A percentile compares a stretch with the other conserved stretches of the same genome.
phyloP scores from a whole-genome alignment of 2,797 vertebrate species.

The Gymnothorax javanicus region DNA sequence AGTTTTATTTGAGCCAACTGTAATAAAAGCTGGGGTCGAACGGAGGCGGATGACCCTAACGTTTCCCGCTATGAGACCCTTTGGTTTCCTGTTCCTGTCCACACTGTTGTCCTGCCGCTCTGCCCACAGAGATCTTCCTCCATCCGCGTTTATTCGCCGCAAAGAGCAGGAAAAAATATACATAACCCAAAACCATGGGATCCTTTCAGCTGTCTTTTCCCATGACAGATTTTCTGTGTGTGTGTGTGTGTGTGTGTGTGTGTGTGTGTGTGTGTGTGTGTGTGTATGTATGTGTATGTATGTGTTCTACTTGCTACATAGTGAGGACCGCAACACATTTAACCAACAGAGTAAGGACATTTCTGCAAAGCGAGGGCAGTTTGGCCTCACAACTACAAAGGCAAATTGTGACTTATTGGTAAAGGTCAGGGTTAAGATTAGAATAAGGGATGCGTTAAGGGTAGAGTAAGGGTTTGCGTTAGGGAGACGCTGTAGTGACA shows the following conservation, averaged over 20 bases:
- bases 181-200: background rate
- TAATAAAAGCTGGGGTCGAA: slow-evolving; percentile 44
- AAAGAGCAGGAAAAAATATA: background rate
- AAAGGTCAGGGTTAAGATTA: no score
- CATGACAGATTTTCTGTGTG: background rate
- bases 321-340: no score
- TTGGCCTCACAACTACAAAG: no score
- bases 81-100: slow-evolving; percentile 48
- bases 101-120: slow-evolving; percentile 7
- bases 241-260: background rate
- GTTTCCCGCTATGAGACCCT: slow-evolving; percentile 46
- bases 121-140: background rate
- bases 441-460: no score
- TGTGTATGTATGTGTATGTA: background rate
- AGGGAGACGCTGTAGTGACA: no score
- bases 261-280: background rate
- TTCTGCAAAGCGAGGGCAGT: no score
- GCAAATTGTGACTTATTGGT: no score
- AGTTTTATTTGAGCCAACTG: slow-evolving; percentile 10
- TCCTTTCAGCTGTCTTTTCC: background rate
- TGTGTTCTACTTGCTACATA: background rate
- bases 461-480: no score
- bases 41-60: slow-evolving; percentile 41
- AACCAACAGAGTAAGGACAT: no score
- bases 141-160: background rate